Conservation (phyloP, 2,797 vertebrate species). For the Poecilia velifera region DNA sequence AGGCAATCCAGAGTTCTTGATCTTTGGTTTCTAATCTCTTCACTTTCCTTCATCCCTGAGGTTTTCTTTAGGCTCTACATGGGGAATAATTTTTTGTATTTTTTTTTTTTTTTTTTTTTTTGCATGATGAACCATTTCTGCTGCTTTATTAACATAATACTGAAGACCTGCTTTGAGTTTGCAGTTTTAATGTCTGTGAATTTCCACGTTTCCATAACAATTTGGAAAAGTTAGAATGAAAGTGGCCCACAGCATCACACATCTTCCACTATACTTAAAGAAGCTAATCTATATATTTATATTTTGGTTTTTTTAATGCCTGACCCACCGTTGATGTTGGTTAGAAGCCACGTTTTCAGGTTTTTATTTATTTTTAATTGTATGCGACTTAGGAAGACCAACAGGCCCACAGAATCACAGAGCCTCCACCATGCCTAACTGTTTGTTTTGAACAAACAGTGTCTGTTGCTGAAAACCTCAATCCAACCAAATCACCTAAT, state of each 20-base stretch:
- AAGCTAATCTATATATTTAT: too few relatives aligned
- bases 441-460: background rate
- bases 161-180: background rate
- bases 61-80: background rate
- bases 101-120: background rate
- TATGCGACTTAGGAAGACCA: background rate
- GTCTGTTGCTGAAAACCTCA: background rate
- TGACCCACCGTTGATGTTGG: background rate
- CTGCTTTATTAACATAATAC: background rate
- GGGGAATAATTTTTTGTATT: background rate
- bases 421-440: background rate
- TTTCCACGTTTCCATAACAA: background rate
- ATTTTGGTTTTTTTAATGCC: background rate
- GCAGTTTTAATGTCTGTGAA: background rate
- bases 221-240: background rate
- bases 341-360: background rate
- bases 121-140: background rate
- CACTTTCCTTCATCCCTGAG: background rate
- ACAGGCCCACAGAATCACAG: background rate
- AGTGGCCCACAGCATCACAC: background rate
- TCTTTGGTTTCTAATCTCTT: background rate
- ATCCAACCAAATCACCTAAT: background rate
- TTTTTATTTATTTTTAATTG: background rate
- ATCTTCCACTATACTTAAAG: background rate
- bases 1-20: background rate